phyloP scores from a whole-genome alignment of 2,113 vertebrate genomes.

The Heterotis niloticus region DNA sequence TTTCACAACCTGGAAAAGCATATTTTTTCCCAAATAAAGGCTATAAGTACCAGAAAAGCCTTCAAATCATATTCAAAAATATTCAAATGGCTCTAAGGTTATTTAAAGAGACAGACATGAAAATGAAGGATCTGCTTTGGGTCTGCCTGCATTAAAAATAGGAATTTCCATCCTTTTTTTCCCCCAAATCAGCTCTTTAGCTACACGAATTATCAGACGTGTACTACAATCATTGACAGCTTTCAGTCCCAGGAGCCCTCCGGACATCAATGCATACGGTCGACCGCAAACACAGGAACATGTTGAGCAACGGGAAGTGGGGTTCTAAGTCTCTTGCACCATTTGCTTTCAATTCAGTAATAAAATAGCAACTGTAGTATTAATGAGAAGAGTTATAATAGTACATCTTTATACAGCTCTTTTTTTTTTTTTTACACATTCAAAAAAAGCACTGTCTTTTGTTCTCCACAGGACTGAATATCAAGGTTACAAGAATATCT shows the following conservation, averaged over 20 bases:
- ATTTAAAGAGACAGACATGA: no score
- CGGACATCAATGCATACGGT: background rate
- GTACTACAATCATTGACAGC: no score
- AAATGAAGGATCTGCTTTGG: background rate
- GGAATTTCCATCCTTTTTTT: no score
- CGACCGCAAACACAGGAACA: background rate
- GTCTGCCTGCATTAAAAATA: background rate
- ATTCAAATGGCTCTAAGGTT: no score
- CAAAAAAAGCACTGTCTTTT: constrained; percentile 3
- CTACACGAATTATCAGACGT: no score
- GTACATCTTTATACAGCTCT: background rate
- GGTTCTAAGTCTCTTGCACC: constrained; percentile 11
- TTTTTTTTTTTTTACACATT: background rate
- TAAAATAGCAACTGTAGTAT: constrained; percentile 13
- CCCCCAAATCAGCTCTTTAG: no score
- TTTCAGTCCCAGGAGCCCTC: no score
- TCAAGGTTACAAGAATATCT: background rate
- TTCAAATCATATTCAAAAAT: no score
- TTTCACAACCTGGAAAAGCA: background rate
- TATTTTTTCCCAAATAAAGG: background rate
- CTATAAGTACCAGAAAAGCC: background rate
- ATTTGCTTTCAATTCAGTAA: background rate
- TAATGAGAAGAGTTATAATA: background rate
- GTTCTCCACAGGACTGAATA: background rate
- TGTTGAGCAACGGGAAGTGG: background rate